Base-by-base conservation (phyloP, 2,113 vertebrate genomes). In the Chamaea fasciata region DNA sequence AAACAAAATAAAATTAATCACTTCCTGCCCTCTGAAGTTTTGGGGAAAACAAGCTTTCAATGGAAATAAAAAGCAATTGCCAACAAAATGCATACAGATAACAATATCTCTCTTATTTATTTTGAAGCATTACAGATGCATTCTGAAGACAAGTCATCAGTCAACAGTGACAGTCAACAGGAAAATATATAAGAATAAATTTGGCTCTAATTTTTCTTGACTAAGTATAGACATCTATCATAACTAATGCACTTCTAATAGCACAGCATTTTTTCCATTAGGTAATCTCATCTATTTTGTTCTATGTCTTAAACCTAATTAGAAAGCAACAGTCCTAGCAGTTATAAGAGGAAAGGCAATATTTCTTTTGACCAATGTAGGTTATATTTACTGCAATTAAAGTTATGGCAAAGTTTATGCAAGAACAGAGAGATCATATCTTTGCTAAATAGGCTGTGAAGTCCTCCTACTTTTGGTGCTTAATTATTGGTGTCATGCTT, bases 401-500 rank as follows among this genome's bases (percentile, higher is more conserved):
- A 98, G 89, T 94, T 92, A 97, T 85, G 79, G 89, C 62, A 96
- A 98, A 98, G 96, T 97, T 97, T 95, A 97, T 31, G 80, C 91
- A 92, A 96, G 93, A 97, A 90, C 89, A 95, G 82, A 91, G 55
- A 91, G 71, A 95, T 96, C 82, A 90, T 96, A 95, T 96, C 96
- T 98, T 97, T 98, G 96, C 91, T 97, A 97, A 98, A 98, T 96
- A 97, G 91, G 76, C 89, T 98, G 95, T 97, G 95, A 97, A 98
- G 96, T 97, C 97, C 97, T 97, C 96, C 94, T 96, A 89, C 94
- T 96, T 96, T 97, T 96, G 95, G 93, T 97, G 95, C 95, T 95
- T 98, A 98, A 98, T 98, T 97, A 97, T 95, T 95, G 95, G 96
- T 97, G 98, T 98, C 97, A 96, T 57, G 92, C 96, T 97, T 96